Evolutionary conservation across 2,113 vertebrate species (phyloP), one percentile per base, ranked within the genome.

Genomic region (Spizaetus ornatus): DNA sequence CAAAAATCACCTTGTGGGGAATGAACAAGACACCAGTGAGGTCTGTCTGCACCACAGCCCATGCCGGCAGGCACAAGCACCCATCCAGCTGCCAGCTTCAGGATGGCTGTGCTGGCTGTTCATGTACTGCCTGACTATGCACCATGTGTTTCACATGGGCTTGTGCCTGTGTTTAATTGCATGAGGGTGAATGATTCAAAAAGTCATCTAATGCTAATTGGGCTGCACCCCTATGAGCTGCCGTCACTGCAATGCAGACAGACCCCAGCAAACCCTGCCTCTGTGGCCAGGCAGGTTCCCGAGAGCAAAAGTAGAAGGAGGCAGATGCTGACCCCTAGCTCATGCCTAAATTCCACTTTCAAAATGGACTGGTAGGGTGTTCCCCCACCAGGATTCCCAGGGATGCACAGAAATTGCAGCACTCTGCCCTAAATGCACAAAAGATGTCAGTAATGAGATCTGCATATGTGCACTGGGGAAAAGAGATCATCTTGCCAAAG

Each of bases 21-120:
- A 63, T 3, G 10, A 58, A 17, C 3, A 32, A 31, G 62, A 8
- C 26, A 27, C 32, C 48, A 9, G 3, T 32, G 47, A 29, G 63
- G 9, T 50, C 36, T 67, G 43, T 43, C 72, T 26, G 61, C n/a
- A 23, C 11, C 13, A 27, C 71, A 90, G 86, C 71, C 70, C 58
- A 38, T 0, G 3, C 7, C 1, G 1, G 32, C 82, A 45, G 38
- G 42, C 29, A 59, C 0, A 4, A 73, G 40, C 55, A n/a, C 8
- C 7, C n/a, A 6, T 3, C 34, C 63, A 50, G 43, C 23, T 9
- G 1, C 36, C 2, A 3, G 47, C 55, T 17, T 18, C 0, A 1
- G 61, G 42, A 2, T 2, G 9, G 80, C 66, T 53, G 32, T 18
- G 80, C 90, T 65, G 67, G 38, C 48, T 69, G n/a, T 7, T 52